These are phyloP conservation scores for Gymnoscopelus microlampas DNA, from an alignment of 2,797 vertebrate genomes.

Conservation along the genomic window DNA sequence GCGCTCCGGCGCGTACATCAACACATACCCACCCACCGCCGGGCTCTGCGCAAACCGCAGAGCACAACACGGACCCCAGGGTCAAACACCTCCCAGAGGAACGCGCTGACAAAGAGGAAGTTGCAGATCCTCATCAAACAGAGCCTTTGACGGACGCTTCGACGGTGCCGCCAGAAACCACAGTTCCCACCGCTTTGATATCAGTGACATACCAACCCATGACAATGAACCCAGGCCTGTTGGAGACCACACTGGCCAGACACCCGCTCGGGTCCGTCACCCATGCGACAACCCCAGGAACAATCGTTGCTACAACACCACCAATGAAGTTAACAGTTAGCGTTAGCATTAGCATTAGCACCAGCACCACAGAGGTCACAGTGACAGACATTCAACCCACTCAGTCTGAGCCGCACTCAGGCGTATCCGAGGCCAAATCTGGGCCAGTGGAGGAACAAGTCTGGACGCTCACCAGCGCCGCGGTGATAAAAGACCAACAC, in stretches of 20 bases:
- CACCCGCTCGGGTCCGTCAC: constrained; percentile 13
- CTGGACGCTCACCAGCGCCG: constrained; percentile 25
- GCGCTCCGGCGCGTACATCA: constrained; percentile 48
- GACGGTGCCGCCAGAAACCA: constrained; percentile 55
- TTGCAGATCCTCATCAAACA: constrained; percentile 10
- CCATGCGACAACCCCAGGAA: constrained; percentile 27
- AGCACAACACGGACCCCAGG: constrained; percentile 38
- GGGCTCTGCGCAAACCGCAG: constrained; percentile 26
- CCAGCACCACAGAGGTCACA: constrained; percentile 23
- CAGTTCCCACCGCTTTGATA: constrained; percentile 56
- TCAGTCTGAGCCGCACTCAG: constrained; percentile 15
- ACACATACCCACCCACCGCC: constrained; percentile 48
- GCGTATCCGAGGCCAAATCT: constrained; percentile 21
- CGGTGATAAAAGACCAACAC: constrained; percentile 28
- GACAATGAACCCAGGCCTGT: constrained; percentile 41
- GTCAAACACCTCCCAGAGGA: constrained; percentile 36
- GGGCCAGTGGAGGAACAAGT: constrained; percentile 22
- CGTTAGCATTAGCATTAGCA: background rate
- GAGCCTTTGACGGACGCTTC: constrained; percentile 22
- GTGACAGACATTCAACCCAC: constrained; percentile 18
- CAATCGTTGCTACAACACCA: constrained; percentile 22
- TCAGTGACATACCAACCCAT: constrained; percentile 42
- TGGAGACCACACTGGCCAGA: constrained; percentile 36
- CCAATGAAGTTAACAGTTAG: constrained; percentile 19
- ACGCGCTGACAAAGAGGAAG: constrained; percentile 28